Evolutionary conservation across 2,797 vertebrate species (phyloP).

Genomic region (Borostomias antarcticus): DNA sequence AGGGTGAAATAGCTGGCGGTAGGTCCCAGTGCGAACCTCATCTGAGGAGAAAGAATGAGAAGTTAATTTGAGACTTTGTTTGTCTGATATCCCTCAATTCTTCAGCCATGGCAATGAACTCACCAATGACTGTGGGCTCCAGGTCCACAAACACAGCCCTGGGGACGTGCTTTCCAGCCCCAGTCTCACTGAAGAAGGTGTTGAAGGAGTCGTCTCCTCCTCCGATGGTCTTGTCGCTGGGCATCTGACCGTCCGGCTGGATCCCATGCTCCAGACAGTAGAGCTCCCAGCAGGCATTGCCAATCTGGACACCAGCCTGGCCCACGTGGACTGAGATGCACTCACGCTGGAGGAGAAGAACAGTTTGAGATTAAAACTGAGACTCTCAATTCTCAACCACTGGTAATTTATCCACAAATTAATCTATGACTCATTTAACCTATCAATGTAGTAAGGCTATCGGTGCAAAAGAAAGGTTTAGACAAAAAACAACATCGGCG

Average conservation of each 20-base stretch:
- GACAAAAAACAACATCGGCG: too few relatives aligned
- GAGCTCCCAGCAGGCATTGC: conserved; percentile 67
- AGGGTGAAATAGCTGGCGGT: conserved; percentile 69
- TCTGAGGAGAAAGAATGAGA: conserved; percentile 30
- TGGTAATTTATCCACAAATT: background rate
- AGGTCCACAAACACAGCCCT: conserved; percentile 65
- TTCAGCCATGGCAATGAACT: background rate
- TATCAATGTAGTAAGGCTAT: too few relatives aligned
- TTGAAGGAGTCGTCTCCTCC: conserved; percentile 66
- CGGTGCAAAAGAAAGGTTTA: too few relatives aligned
- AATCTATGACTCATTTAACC: background rate
- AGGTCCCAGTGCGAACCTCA: conserved; percentile 66
- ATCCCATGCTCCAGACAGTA: conserved; percentile 68
- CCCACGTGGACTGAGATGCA: conserved; percentile 64
- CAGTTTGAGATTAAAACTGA: background rate
- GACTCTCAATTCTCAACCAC: background rate
- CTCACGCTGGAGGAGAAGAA: conserved; percentile 47
- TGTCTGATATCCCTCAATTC: background rate
- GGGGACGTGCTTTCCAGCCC: conserved; percentile 65
- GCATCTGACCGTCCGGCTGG: conserved; percentile 68
- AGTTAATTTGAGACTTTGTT: too few relatives aligned
- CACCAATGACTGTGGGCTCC: conserved; percentile 67
- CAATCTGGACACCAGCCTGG: conserved; percentile 68
- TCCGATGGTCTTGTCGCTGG: conserved; percentile 62
- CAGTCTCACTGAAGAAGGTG: conserved; percentile 71